Percentiles rank a stretch among this genome's conserved stretches.
Evolutionary conservation across 1,140 invertebrate genomes (phyloP).

Genomic region (Diorhabda elongata): DNA sequence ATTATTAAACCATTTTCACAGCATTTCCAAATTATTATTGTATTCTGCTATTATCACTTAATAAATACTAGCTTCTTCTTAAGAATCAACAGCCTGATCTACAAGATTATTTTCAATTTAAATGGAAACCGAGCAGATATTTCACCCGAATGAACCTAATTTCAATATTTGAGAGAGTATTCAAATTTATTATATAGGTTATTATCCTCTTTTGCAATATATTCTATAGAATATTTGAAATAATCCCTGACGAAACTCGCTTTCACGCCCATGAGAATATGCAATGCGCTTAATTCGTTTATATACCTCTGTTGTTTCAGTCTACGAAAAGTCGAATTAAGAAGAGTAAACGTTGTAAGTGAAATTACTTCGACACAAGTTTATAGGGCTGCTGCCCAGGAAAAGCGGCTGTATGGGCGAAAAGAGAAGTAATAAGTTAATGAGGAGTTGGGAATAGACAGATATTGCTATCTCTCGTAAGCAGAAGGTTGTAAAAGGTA

Average conservation of each 20-base stretch:
- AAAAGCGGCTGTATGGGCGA: not conserved
- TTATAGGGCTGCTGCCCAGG: not conserved
- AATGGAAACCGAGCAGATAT: too few relatives aligned
- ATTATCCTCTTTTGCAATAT: too few relatives aligned
- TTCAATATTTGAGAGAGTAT: too few relatives aligned
- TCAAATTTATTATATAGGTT: too few relatives aligned
- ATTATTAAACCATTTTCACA: too few relatives aligned
- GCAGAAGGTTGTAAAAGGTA: slow-evolving; percentile 2
- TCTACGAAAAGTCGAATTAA: slow-evolving; percentile 15
- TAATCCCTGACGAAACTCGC: not conserved
- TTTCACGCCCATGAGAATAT: not conserved
- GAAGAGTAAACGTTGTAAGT: slow-evolving; percentile 15
- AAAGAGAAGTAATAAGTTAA: not conserved
- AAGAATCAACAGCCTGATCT: too few relatives aligned
- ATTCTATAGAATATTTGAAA: too few relatives aligned
- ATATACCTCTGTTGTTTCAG: slow-evolving; percentile 12
- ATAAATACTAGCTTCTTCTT: too few relatives aligned
- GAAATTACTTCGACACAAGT: slow-evolving; percentile 9
- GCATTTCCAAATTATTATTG: too few relatives aligned
- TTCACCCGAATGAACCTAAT: too few relatives aligned
- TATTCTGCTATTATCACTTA: too few relatives aligned
- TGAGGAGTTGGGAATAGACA: not conserved
- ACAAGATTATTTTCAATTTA: too few relatives aligned
- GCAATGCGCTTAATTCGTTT: slow-evolving; percentile 14
- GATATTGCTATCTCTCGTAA: slow-evolving; percentile 2